Evolutionary conservation across 2,888 invertebrate genomes (phyloP).

Genomic region (Geophilus truncorum): DNA sequence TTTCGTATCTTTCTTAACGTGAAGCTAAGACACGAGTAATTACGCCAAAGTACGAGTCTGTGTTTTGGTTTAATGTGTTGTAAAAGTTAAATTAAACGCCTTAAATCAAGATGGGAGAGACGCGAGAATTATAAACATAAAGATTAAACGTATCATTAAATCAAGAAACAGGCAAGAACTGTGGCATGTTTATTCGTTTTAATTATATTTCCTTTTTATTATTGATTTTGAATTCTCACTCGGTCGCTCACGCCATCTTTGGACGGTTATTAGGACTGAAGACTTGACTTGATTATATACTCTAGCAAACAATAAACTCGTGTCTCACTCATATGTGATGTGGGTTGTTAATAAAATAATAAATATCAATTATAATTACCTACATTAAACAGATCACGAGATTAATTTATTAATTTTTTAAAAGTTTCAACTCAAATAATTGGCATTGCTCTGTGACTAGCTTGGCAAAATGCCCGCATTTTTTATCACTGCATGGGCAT

Average conservation of each 20-base stretch:
- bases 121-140: background rate
- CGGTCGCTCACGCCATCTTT: background rate
- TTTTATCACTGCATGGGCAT: too few species aligned
- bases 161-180: background rate
- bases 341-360: too few species aligned
- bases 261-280: background rate
- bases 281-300: too few species aligned
- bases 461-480: background rate
- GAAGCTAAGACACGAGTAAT: background rate
- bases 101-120: background rate
- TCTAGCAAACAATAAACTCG: too few species aligned
- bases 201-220: background rate
- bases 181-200: background rate
- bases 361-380: too few species aligned
- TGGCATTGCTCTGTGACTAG: too few species aligned
- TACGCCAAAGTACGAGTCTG: background rate
- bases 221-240: background rate
- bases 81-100: constrained; percentile 2
- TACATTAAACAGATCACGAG: too few species aligned
- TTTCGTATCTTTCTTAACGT: background rate
- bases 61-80: constrained; percentile 20
- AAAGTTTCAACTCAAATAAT: too few species aligned
- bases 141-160: constrained; percentile 11
- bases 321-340: too few species aligned
- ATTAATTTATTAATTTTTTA: too few species aligned